Evolutionary conservation across 2,113 vertebrate genomes (phyloP).

Genomic region (Alethe diademata): DNA sequence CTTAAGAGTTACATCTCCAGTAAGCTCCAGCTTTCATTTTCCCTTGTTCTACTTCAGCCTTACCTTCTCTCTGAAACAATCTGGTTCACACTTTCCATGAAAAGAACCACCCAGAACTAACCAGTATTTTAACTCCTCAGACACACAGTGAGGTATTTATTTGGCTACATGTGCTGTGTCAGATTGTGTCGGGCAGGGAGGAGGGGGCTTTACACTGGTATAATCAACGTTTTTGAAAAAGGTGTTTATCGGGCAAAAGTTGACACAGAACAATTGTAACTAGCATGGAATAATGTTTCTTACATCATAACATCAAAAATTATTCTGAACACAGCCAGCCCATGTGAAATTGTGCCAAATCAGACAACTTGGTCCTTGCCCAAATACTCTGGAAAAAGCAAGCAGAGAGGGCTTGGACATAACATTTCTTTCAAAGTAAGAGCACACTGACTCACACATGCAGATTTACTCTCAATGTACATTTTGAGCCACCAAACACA

Average conservation of each 20-base stretch:
- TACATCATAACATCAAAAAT: neutral
- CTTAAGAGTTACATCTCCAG: neutral
- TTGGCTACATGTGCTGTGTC: rapidly evolving
- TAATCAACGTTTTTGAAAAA: neutral
- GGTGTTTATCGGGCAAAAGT: neutral
- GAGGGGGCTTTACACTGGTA: neutral
- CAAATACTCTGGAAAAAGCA: neutral
- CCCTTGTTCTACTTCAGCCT: neutral
- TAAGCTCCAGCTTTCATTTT: neutral
- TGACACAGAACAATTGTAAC: neutral
- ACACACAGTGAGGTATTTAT: neutral
- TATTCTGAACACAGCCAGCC: neutral
- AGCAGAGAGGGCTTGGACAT: neutral
- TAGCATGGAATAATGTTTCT: neutral
- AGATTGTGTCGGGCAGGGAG: neutral
- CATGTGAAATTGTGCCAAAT: neutral
- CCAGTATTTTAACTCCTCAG: neutral
- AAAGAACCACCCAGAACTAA: neutral
- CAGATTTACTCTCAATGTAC: neutral
- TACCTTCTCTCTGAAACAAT: neutral
- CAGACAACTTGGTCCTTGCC: neutral
- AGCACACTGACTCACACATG: neutral
- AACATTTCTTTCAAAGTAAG: neutral
- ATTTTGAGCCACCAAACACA: neutral
- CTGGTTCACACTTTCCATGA: rapidly evolving